These are phyloP conservation scores for Merodon equestris DNA, from an alignment of 2,888 invertebrate genomes.

Conservation along the genomic window DNA sequence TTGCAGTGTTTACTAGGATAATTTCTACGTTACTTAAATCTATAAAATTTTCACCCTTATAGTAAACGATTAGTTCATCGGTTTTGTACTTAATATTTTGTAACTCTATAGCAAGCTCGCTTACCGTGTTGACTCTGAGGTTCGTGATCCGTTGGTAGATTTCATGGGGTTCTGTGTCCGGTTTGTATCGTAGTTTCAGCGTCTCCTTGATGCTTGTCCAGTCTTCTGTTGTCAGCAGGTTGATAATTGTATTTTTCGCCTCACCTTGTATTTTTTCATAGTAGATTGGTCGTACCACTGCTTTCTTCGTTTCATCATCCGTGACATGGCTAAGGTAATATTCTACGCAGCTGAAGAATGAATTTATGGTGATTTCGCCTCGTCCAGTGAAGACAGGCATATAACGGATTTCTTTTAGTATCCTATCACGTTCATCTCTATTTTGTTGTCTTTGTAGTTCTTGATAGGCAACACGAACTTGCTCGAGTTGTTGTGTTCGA, in stretches of 20 bases:
- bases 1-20: conserved; percentile 8
- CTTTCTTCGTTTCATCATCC: conserved; percentile 5
- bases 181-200: not conserved
- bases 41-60: conserved; percentile 1
- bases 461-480: too few relatives aligned
- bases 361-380: too few relatives aligned
- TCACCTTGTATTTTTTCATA: conserved; percentile 31
- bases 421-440: too few relatives aligned
- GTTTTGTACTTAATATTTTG: conserved; percentile 16
- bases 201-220: conserved; percentile 17
- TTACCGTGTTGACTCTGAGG: conserved; percentile 5
- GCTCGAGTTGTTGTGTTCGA: too few relatives aligned
- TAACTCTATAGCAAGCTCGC: conserved; percentile 10
- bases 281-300: not conserved
- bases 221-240: conserved; percentile 15
- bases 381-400: too few relatives aligned
- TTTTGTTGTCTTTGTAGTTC: too few relatives aligned
- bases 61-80: conserved; percentile 6
- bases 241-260: conserved; percentile 24
- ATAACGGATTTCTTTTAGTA: too few relatives aligned
- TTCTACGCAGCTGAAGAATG: too few relatives aligned
- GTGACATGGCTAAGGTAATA: conserved; percentile 3
- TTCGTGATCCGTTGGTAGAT: not conserved
- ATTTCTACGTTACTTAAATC: conserved; percentile 1
- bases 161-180: not conserved